Evolutionary conservation across 2,888 invertebrate species (phyloP), one percentile per base, ranked within the genome.

Genomic region (Ornithoptera priamus): DNA sequence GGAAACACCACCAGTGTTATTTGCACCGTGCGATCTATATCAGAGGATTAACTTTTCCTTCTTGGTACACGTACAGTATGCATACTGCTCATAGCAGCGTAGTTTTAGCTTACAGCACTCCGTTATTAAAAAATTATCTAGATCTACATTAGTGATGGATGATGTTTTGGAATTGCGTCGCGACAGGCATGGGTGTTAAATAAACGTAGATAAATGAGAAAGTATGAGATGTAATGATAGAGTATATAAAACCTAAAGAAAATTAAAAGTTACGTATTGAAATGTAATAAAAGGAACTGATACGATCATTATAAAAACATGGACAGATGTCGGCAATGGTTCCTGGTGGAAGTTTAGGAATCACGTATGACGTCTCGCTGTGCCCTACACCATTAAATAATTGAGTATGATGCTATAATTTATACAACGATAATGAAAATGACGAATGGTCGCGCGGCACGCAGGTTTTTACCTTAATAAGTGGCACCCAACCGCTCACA

Each of bases 361-460:
- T 85, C 88, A 89, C 88, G 88, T 82, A 85, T 78, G 73, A 74
- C 73, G 74, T 76, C 68, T 71, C 77, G 72, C 80, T 76, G 76
- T 84, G 80, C 83, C 80, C 78, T 76, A 78, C 77, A 81, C 81
- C 81, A 78, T 82, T 85, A 83, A 85, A 83, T 85, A 87, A 87
- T 85, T 86, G 83, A 84, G 82, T 86, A 85, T 85, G 81, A 86
- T 85, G 81, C 84, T 85, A 88, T 89, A 90, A 88, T 88, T 89
- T 88, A 87, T 86, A 85, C 85, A 80, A 85, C 84, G 84, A 86
- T 88, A 91, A 87, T 88, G 86, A 88, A 88, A 86, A 84, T 89
- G 88, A 90, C 81, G 87, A 89, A 91, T 86, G 85, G 85, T 81
- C 77, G 75, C 75, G 76, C 81, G 84, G 77, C 91, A 91, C 91